Evolutionary conservation across 2,888 invertebrate genomes (phyloP), one percentile per base, ranked within the genome.

Genomic region (Nemoura dubitans): DNA sequence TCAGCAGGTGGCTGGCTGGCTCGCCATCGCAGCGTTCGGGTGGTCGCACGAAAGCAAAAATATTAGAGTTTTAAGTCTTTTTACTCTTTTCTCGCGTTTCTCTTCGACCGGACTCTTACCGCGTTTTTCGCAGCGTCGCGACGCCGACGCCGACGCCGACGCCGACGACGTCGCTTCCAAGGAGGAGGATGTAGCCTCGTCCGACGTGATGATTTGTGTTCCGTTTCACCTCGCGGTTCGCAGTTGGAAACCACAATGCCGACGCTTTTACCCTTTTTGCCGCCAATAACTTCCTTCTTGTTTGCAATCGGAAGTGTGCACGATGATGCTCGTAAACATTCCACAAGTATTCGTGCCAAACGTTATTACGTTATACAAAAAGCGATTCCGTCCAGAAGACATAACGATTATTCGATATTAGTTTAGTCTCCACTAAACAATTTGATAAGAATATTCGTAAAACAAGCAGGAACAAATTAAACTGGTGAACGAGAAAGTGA

Each of bases 221-320:
- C 84, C 26, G 43, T 42, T 83, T 76, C 76, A 84, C 84, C 84
- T 84, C 59, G 81, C 78, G 81, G 59, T 59, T 59, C 59, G 59
- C 59, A 59, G 30, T 28, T 30, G 81, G 81, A n/a, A 76, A 84
- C 84, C 84, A 84, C 84, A 84, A 84, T 84, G 76, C 76, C 84
- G 29, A 30, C 84, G 84, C 84, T 84, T 84, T 28, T 76, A 76
- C 27, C 84, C 84, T 76, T 42, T 42, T 83, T 83, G 84, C 76
- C 84, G 27, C 84, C 84, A 28, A 84, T 84, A 84, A 84, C 84
- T 84, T 84, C 84, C 84, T 43, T 27, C 84, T 59, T 30, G 59
- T 43, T 59, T 43, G 84, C 83, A 84, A 84, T 84, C 84, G 84
- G 84, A 84, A 84, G 76, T 76, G 84, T 76, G 84, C 84, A 84